Conservation (phyloP, 2,797 vertebrate species). For the Premnoplex brunnescens region DNA sequence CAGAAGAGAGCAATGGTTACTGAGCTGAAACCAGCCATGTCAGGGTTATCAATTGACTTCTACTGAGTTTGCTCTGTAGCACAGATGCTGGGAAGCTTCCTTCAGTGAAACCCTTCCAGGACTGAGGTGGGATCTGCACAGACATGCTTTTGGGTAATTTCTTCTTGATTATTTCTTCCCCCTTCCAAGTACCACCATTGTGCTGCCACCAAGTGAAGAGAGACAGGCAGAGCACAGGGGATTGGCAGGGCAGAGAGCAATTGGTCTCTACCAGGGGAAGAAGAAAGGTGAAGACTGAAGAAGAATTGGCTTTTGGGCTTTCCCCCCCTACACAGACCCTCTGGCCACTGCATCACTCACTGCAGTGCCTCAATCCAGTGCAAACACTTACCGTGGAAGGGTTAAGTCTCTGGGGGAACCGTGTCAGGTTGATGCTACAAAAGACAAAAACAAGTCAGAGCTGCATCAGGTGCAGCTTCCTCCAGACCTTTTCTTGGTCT, state of each 20-base stretch:
- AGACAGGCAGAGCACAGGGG: accelerated
- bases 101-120: neutral
- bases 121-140: neutral
- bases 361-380: accelerated
- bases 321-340: neutral
- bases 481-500: neutral
- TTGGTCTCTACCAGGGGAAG: neutral
- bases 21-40: accelerated
- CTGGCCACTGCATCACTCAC: neutral
- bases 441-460: neutral
- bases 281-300: neutral
- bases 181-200: neutral
- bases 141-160: neutral
- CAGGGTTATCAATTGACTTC: neutral
- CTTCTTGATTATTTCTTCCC: neutral
- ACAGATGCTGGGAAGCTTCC: neutral
- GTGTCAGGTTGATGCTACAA: slow-evolving; percentile 49
- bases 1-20: accelerated
- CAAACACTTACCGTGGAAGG: slow-evolving; percentile 59
- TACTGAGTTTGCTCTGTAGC: neutral
- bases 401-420: neutral
- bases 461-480: neutral
- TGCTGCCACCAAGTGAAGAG: neutral
- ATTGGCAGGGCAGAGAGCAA: neutral
- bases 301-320: neutral